Percentiles rank a stretch among this genome's conserved stretches.
Conservation (phyloP, 1,140 invertebrate species). For the Dinothrombium tinctorium region DNA sequence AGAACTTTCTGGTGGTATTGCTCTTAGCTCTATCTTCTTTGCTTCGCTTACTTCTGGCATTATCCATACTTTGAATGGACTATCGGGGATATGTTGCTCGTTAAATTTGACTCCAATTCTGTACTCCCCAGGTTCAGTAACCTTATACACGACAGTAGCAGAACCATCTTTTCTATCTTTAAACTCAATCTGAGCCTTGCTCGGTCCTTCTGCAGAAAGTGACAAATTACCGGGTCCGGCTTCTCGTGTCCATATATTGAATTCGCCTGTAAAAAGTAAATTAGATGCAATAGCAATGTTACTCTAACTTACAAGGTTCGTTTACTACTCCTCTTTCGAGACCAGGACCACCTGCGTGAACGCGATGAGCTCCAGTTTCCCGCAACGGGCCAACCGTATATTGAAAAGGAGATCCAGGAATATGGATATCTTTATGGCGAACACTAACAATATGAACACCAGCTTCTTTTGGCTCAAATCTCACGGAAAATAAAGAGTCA, state of each 20-base stretch:
- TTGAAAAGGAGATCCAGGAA: conserved; percentile 41
- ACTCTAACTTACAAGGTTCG: conserved; percentile 31
- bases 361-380: conserved; percentile 52
- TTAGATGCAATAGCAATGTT: neutral
- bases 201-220: conserved; percentile 86
- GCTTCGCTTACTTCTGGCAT: conserved; percentile 77
- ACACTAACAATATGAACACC: conserved; percentile 91
- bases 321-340: conserved; percentile 58
- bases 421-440: conserved; percentile 86
- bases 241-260: conserved; percentile 94
- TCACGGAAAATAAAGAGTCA: conserved; percentile 82
- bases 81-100: conserved; percentile 92
- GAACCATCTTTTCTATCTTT: conserved; percentile 85
- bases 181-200: conserved; percentile 91
- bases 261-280: conserved; percentile 33
- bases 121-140: conserved; percentile 83
- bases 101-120: conserved; percentile 90
- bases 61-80: conserved; percentile 80
- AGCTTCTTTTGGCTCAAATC: conserved; percentile 91
- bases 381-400: conserved; percentile 44
- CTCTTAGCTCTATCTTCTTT: conserved; percentile 62
- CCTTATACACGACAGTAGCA: conserved; percentile 80
- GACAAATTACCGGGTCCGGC: conserved; percentile 83
- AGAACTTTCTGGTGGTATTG: conserved; percentile 55
- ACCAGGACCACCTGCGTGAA: conserved; percentile 68